phyloP scores from a whole-genome alignment of 2,113 vertebrate species.

The Eulacestoma nigropectus region DNA sequence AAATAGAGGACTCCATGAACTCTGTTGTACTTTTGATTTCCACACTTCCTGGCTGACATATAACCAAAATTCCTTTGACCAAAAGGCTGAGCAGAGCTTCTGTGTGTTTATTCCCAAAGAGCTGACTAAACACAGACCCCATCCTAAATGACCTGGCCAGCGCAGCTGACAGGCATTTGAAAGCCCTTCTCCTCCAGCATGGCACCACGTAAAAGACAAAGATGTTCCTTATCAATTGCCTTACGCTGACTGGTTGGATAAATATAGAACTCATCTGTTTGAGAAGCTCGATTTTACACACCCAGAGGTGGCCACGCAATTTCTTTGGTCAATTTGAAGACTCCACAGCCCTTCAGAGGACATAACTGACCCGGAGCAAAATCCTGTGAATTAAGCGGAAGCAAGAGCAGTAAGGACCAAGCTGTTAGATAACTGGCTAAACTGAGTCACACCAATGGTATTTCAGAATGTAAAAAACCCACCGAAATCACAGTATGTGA shows the following conservation, averaged over 20 bases:
- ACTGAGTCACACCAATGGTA: neutral
- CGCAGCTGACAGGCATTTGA: neutral
- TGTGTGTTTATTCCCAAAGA: conserved; percentile 9
- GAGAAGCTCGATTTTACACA: neutral
- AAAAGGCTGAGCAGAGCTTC: conserved; percentile 17
- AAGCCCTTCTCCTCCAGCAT: neutral
- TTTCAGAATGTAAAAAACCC: neutral
- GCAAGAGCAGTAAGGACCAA: neutral
- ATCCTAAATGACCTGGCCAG: neutral
- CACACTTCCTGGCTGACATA: conserved; percentile 35
- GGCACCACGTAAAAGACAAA: neutral
- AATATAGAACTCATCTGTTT: neutral
- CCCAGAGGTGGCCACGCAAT: neutral
- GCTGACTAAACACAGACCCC: neutral
- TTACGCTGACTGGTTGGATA: neutral
- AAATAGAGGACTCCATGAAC: conserved; percentile 34
- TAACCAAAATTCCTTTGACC: conserved; percentile 22
- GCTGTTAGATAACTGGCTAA: neutral
- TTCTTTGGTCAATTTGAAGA: neutral
- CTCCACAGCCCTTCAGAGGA: neutral
- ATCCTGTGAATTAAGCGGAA: neutral
- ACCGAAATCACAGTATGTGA: neutral
- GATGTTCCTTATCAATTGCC: neutral
- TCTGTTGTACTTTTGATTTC: conserved; percentile 43
- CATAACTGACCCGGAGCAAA: neutral